These are phyloP conservation scores for Doryteuthis pealeii DNA, from an alignment of 1,140 invertebrate species.

Conservation along the genomic window DNA sequence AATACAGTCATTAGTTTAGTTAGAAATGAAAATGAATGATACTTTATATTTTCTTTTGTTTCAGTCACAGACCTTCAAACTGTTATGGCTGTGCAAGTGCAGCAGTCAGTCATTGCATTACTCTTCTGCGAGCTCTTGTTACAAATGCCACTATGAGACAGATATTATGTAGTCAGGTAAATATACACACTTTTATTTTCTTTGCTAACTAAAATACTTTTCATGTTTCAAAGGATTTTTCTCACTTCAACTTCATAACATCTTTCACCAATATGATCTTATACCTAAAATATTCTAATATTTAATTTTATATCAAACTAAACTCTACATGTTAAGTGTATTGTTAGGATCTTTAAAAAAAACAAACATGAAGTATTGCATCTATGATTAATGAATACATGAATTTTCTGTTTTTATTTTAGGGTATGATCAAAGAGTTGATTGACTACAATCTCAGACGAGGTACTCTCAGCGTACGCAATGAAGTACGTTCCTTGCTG, in stretches of 20 bases:
- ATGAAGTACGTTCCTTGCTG: constrained; percentile 71
- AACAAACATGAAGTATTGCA: too few relatives aligned
- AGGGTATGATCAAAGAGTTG: constrained; percentile 86
- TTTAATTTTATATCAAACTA: too few relatives aligned
- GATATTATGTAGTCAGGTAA: constrained; percentile 71
- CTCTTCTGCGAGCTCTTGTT: constrained; percentile 86
- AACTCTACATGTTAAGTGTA: too few relatives aligned
- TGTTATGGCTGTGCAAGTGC: constrained; percentile 65
- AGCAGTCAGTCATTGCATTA: constrained; percentile 91
- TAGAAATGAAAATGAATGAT: too few relatives aligned
- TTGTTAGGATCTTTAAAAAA: too few relatives aligned
- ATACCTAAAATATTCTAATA: too few relatives aligned
- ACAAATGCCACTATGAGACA: constrained; percentile 77
- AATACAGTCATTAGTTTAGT: too few relatives aligned
- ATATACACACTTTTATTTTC: background rate
- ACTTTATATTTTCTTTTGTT: constrained; percentile 10
- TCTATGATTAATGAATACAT: too few relatives aligned
- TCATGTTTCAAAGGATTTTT: background rate
- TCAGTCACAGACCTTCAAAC: constrained; percentile 43
- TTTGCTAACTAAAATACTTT: background rate
- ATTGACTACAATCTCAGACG: constrained; percentile 82
- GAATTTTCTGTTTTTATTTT: constrained; percentile 34
- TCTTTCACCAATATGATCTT: too few relatives aligned
- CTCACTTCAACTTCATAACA: too few relatives aligned
- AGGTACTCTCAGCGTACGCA: constrained; percentile 67